Conservation (phyloP, 2,113 vertebrate genomes). For the Indri indri region DNA sequence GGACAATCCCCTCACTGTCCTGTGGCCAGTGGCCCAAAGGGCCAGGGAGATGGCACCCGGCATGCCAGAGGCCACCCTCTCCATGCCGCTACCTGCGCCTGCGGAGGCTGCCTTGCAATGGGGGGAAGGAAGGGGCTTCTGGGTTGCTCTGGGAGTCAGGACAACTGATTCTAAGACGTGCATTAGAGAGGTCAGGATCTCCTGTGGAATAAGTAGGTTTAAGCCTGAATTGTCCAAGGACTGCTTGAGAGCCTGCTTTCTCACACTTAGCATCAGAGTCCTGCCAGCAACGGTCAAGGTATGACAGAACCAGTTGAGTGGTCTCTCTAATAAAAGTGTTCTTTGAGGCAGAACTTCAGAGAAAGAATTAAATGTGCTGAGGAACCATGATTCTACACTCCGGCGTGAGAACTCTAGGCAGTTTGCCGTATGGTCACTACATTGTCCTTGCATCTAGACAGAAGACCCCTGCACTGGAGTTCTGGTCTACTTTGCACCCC, state of each 20-base stretch:
- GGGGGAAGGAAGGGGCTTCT: background rate
- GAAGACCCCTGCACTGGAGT: background rate
- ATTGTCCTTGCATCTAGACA: too few relatives aligned
- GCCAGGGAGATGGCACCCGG: background rate
- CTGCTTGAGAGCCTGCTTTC: background rate
- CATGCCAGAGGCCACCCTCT: too few relatives aligned
- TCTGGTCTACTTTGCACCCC: background rate
- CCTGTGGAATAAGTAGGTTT: background rate
- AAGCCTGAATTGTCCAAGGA: too few relatives aligned
- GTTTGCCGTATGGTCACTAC: accelerated
- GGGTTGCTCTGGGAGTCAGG: background rate
- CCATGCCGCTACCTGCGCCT: slow-evolving; percentile 54
- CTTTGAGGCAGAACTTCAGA: background rate
- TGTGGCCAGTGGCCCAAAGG: background rate
- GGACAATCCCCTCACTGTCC: slow-evolving; percentile 77
- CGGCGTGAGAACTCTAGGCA: accelerated
- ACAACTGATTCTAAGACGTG: too few relatives aligned
- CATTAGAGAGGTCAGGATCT: background rate
- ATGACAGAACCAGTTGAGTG: too few relatives aligned
- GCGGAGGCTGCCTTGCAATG: too few relatives aligned
- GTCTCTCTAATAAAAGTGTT: background rate
- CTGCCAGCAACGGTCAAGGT: too few relatives aligned
- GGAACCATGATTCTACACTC: background rate
- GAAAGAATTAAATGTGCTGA: background rate
- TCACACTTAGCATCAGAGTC: accelerated